Conservation (phyloP, 2,888 invertebrate species). For the Xestia sexstrigata region DNA sequence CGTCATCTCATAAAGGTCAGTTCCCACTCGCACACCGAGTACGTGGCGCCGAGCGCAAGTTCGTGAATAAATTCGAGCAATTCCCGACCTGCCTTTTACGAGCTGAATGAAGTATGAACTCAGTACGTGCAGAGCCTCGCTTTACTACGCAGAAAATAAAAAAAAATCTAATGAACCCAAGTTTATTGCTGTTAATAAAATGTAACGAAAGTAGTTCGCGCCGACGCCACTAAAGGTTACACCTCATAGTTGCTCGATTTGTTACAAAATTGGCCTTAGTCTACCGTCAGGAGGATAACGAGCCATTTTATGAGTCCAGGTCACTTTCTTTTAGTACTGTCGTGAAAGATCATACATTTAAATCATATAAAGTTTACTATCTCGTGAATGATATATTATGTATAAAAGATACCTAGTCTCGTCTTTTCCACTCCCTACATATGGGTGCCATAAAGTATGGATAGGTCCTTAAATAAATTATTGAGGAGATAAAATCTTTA, state of each 20-base stretch:
- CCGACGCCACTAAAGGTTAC: constrained; percentile 72
- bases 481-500: constrained; percentile 37
- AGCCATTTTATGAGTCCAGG: constrained; percentile 60
- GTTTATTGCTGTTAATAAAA: constrained; percentile 83
- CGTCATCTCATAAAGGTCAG: constrained; percentile 65
- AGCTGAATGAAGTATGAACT: constrained; percentile 82
- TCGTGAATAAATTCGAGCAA: constrained; percentile 83
- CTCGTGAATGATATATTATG: constrained; percentile 27
- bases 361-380: constrained; percentile 61
- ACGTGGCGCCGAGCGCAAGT: constrained; percentile 59
- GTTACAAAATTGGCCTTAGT: constrained; percentile 63
- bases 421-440: constrained; percentile 11
- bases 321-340: constrained; percentile 63
- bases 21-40: constrained; percentile 64
- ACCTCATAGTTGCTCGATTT: constrained; percentile 72
- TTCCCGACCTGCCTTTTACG: constrained; percentile 81
- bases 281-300: constrained; percentile 55
- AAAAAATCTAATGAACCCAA: constrained; percentile 83
- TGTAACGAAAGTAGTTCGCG: constrained; percentile 75
- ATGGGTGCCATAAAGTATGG: constrained; percentile 29
- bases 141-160: constrained; percentile 83
- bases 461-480: constrained; percentile 40
- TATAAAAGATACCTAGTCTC: constrained; percentile 25
- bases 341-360: constrained; percentile 61
- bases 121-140: constrained; percentile 78